phyloP scores from a whole-genome alignment of 2,797 vertebrate genomes.

The Aplochiton taeniatus region DNA sequence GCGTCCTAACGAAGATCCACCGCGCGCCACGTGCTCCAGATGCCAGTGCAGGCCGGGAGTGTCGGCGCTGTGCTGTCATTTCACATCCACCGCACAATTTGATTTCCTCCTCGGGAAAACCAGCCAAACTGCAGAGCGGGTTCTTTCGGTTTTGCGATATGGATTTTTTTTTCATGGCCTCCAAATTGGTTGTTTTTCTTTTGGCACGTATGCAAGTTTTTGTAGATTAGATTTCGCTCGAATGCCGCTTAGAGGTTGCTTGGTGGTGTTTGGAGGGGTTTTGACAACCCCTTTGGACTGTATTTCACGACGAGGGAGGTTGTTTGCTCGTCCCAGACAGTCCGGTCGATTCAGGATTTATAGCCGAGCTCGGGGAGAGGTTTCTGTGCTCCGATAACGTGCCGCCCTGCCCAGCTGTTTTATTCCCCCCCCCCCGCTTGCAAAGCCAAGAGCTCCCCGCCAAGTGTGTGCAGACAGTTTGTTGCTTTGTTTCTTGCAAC shows the following conservation, averaged over 20 bases:
- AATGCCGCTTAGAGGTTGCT: neutral
- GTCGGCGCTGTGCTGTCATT: neutral
- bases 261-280: constrained; percentile 4
- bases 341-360: constrained; percentile 26
- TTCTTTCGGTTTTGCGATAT: no score
- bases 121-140: no score
- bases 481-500: no score
- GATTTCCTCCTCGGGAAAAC: no score
- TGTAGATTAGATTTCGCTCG: no score
- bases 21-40: constrained; percentile 16
- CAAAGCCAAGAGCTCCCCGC: constrained; percentile 32
- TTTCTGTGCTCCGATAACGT: neutral
- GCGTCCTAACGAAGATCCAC: constrained; percentile 47
- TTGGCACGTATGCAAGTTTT: no score
- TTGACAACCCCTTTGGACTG: constrained; percentile 11
- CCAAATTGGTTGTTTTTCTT: neutral
- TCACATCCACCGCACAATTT: no score
- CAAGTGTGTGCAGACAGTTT: constrained; percentile 18
- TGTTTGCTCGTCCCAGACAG: constrained; percentile 39
- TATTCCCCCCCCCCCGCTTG: neutral
- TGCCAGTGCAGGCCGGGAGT: constrained; percentile 10
- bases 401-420: constrained; percentile 22
- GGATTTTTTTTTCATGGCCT: no score
- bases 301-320: constrained; percentile 43
- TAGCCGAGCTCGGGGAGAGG: constrained; percentile 11